Evolutionary conservation across 1,140 invertebrate species (phyloP).

Genomic region (Elymnias hypermnestra): DNA sequence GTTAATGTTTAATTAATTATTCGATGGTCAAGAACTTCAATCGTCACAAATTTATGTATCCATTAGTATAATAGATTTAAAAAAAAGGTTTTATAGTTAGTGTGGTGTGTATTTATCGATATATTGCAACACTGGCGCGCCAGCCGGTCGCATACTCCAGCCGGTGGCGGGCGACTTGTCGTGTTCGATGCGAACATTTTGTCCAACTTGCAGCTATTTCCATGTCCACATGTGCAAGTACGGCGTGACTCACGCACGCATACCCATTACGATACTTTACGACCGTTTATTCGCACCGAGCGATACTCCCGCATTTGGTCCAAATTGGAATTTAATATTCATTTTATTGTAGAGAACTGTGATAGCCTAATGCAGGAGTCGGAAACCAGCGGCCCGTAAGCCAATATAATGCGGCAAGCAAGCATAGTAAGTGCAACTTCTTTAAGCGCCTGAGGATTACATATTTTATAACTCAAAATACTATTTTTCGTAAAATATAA

Average conservation of each 20-base stretch:
- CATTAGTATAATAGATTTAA: too few relatives aligned
- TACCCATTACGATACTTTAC: conserved; percentile 49
- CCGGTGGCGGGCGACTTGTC: conserved; percentile 37
- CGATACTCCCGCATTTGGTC: conserved; percentile 39
- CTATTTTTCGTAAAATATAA: too few relatives aligned
- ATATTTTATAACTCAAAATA: too few relatives aligned
- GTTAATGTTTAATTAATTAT: too few relatives aligned
- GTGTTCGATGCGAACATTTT: conserved; percentile 53
- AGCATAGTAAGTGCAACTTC: too few relatives aligned
- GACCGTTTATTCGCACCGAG: conserved; percentile 43
- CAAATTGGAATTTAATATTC: conserved; percentile 30
- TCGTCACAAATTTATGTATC: too few relatives aligned
- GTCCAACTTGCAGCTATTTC: conserved; percentile 64
- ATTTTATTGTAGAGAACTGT: conserved; percentile 2
- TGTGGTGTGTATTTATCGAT: conserved; percentile 35
- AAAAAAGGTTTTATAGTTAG: too few relatives aligned
- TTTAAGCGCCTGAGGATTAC: too few relatives aligned
- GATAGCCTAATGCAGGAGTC: too few relatives aligned
- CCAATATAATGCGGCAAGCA: too few relatives aligned
- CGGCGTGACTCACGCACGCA: conserved; percentile 62
- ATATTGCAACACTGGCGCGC: conserved; percentile 47
- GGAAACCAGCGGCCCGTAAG: too few relatives aligned
- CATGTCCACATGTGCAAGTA: conserved; percentile 62
- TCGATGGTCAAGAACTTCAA: too few relatives aligned
- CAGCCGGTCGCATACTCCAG: conserved; percentile 63